Evolutionary conservation across 2,797 vertebrate species (phyloP).

Genomic region (Rhynchotus rufescens): DNA sequence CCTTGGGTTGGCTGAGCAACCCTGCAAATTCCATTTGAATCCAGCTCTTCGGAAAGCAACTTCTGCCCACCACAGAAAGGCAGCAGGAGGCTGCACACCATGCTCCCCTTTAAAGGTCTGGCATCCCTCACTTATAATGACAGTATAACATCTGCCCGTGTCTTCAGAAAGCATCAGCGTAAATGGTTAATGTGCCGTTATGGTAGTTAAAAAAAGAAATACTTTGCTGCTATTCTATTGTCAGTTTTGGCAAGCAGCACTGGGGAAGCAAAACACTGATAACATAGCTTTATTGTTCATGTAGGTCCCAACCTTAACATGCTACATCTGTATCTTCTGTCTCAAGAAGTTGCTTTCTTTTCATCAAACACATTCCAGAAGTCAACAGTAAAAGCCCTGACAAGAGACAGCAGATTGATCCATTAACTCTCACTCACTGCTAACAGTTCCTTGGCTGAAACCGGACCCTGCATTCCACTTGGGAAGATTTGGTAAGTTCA

Average conservation of each 20-base stretch:
- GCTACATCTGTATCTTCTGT: constrained; percentile 83
- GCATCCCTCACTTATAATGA: not conserved
- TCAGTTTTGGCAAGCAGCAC: constrained; percentile 75
- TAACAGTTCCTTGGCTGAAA: constrained; percentile 95
- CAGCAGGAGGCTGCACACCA: not conserved
- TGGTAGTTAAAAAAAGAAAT: constrained; percentile 67
- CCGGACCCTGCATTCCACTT: constrained; percentile 87
- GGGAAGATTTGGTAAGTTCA: constrained; percentile 82
- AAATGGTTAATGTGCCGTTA: constrained; percentile 62
- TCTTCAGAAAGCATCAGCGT: constrained; percentile 2
- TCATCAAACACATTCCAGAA: constrained; percentile 97
- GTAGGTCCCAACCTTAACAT: constrained; percentile 79
- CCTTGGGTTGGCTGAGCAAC: not conserved
- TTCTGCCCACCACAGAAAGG: constrained; percentile 25
- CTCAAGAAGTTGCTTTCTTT: constrained; percentile 86
- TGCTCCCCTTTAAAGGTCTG: not conserved
- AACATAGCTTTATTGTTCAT: constrained; percentile 83
- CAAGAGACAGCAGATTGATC: constrained; percentile 92
- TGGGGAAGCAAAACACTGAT: constrained; percentile 70
- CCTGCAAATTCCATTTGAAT: constrained; percentile 25
- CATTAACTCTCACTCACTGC: constrained; percentile 93
- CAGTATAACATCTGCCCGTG: not conserved
- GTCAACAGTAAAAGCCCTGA: constrained; percentile 91
- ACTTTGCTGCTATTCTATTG: constrained; percentile 68
- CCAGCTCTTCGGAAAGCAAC: constrained; percentile 24